A percentile compares a stretch with the other conserved stretches of the same genome.
Conservation (phyloP, 2,797 vertebrate genomes). For the Sebastes ruberrimus region DNA sequence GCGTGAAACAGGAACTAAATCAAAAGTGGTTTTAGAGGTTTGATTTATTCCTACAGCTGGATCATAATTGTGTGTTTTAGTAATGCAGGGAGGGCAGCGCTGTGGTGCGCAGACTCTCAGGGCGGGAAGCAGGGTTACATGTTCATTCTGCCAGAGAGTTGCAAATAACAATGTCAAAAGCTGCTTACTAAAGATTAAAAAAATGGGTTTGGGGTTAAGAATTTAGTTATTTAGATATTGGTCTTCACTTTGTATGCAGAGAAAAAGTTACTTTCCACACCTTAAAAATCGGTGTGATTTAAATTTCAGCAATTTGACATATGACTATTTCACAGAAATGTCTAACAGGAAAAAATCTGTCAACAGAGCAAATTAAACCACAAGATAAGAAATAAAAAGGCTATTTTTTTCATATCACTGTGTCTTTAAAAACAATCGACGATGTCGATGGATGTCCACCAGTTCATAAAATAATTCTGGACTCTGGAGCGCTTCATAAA, state of each 20-base stretch:
- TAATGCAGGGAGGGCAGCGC: not conserved
- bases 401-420: too few species aligned
- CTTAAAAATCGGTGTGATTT: too few species aligned
- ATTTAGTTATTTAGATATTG: too few species aligned
- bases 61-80: not conserved
- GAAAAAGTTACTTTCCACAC: not conserved
- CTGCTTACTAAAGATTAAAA: not conserved
- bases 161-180: not conserved
- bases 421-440: too few species aligned
- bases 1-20: not conserved
- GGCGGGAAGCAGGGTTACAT: not conserved
- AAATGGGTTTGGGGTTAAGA: not conserved
- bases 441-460: too few species aligned
- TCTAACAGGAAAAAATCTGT: too few species aligned
- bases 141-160: not conserved
- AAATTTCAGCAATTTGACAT: too few species aligned
- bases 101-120: not conserved
- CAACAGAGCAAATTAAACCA: too few species aligned
- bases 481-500: too few species aligned
- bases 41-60: constrained; percentile 22
- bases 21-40: not conserved
- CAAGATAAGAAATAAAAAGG: too few species aligned
- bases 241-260: not conserved
- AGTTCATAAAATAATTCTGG: too few species aligned
- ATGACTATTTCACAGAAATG: too few species aligned